Evolutionary conservation across 2,113 vertebrate genomes (phyloP), one percentile per base, ranked within the genome.

Genomic region (Equus przewalskii): DNA sequence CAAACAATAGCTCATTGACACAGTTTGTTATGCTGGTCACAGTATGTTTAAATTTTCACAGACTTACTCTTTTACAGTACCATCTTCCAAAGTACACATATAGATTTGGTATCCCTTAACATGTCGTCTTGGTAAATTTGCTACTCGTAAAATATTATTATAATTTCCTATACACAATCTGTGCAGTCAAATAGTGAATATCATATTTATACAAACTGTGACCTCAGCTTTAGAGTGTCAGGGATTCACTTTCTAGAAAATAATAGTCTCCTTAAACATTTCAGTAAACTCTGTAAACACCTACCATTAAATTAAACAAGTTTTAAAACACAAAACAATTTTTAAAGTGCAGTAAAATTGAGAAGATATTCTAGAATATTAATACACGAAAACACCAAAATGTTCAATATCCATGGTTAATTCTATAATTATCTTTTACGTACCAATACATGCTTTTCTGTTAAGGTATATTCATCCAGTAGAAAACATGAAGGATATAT

Each of bases 181-280:
- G 64, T 44, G 95, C 18, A 96, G 65, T 62, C 33, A 91, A 97
- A 89, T 28, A 65, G 7, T 88, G 33, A 94, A 65, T 97, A 97
- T 99, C 97, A 98, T 98, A 98, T 98, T 98, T 98, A 98, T 99
- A 98, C 12, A 96, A 78, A 95, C 78, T 98, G 78, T 98, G 97
- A 98, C 87, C 89, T 98, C 96, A 98, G 88, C 96, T 98, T 97
- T 93, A 96, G 76, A 98, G 92, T 93, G 83, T 87, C 96, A 98
- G 33, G 15, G 46, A 15, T 16, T 87, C 33, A 62, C 5, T n/a
- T n/a, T 96, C 79, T 13, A 98, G 80, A 98, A 98, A 86, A 89
- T 93, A 86, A 94, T 81, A 91, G 72, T 95, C 30, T 91, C 75
- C 14, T 89, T 22, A 96, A 92, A 83, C 44, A 95, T 83, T 30